Percentiles rank a stretch among this genome's conserved stretches.
phyloP scores from a whole-genome alignment of 2,888 invertebrate species.

The Cordilura impudica region DNA sequence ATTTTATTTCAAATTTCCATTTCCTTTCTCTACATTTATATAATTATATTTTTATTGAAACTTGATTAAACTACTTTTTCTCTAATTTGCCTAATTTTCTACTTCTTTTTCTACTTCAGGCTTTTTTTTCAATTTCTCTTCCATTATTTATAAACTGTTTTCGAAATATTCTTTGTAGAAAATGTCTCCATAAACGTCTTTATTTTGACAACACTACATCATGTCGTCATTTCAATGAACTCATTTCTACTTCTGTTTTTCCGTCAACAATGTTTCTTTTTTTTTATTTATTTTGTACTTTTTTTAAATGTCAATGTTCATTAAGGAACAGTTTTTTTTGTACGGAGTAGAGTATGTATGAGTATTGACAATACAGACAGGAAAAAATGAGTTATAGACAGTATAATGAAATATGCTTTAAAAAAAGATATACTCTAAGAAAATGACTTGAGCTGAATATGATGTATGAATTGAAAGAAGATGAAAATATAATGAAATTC shows the following conservation, averaged over 20 bases:
- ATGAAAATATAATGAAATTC: no score
- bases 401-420: constrained; percentile 52
- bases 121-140: neutral
- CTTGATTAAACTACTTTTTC: no score
- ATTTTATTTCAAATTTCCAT: no score
- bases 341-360: constrained; percentile 15
- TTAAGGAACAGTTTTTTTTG: constrained; percentile 19
- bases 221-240: constrained; percentile 20
- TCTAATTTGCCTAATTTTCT: no score
- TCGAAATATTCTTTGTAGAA: neutral
- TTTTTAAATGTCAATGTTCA: constrained; percentile 47
- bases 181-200: constrained; percentile 39
- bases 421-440: constrained; percentile 48
- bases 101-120: no score
- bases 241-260: neutral
- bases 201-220: constrained; percentile 51
- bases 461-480: no score
- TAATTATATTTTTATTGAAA: no score
- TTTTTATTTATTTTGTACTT: neutral
- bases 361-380: constrained; percentile 42
- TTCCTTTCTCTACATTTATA: no score
- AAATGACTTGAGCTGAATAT: constrained; percentile 48
- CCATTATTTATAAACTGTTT: neutral
- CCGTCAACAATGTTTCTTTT: neutral
- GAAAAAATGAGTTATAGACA: constrained; percentile 58